A percentile compares a stretch with the other conserved stretches of the same genome.
Evolutionary conservation across 1,140 invertebrate genomes (phyloP).

Genomic region (Drosophila pruinosa): DNA sequence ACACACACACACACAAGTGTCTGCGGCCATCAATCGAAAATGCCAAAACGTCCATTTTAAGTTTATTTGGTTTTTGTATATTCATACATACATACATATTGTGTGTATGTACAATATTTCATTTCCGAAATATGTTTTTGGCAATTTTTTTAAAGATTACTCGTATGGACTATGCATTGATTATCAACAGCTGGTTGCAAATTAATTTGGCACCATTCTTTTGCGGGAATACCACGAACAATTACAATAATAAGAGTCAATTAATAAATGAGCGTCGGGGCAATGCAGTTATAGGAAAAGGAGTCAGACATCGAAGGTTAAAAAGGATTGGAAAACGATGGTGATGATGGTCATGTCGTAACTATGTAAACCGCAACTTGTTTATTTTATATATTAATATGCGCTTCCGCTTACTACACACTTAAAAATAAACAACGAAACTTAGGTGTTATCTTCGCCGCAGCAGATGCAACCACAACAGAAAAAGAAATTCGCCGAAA

Average conservation of each 20-base stretch:
- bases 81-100: background rate
- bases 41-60: background rate
- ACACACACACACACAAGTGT: background rate
- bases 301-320: too few relatives aligned
- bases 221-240: background rate
- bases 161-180: too few relatives aligned
- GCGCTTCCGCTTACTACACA: constrained; percentile 4
- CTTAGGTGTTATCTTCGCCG: constrained; percentile 6
- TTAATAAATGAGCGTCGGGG: background rate
- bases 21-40: background rate
- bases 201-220: background rate
- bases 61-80: background rate
- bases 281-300: too few relatives aligned
- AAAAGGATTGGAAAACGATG: background rate
- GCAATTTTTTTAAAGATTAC: background rate
- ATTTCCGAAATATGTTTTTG: background rate
- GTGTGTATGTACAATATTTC: too few relatives aligned
- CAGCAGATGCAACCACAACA: constrained; percentile 41
- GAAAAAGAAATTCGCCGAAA: constrained; percentile 39
- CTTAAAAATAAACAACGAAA: constrained; percentile 33
- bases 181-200: background rate
- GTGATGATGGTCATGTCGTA: background rate
- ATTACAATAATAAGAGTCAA: background rate
- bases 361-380: constrained; percentile 26
- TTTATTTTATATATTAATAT: constrained; percentile 25